phyloP scores from a whole-genome alignment of 2,888 invertebrate genomes.

The Apodemia mormo region DNA sequence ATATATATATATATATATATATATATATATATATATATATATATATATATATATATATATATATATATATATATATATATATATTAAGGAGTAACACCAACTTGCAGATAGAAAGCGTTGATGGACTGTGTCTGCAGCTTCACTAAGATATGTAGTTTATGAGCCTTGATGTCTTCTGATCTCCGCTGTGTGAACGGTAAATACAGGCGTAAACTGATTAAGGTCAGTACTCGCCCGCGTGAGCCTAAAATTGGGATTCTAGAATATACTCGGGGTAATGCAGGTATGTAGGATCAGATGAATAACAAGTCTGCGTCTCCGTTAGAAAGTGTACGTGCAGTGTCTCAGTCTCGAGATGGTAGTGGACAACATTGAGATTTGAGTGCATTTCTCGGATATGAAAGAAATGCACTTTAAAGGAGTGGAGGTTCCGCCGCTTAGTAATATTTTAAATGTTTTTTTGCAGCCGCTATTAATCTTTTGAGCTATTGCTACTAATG shows the following conservation, averaged over 20 bases:
- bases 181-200: neutral
- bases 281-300: conserved; percentile 22
- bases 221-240: conserved; percentile 18
- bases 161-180: no score
- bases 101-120: neutral
- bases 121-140: neutral
- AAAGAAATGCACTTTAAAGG: conserved; percentile 24
- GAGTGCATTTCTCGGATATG: conserved; percentile 29
- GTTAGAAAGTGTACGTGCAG: conserved; percentile 12
- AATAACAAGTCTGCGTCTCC: conserved; percentile 22
- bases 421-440: conserved; percentile 22
- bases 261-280: conserved; percentile 25
- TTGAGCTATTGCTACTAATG: no score
- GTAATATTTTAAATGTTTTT: no score
- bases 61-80: no score
- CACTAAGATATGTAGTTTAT: conserved; percentile 15
- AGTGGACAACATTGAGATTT: conserved; percentile 7
- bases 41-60: no score
- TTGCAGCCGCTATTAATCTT: no score
- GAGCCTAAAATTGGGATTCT: conserved; percentile 24
- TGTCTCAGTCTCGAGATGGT: conserved; percentile 20
- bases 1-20: no score
- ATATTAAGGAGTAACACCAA: no score
- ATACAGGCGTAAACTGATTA: conserved; percentile 85
- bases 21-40: no score